These are phyloP conservation scores for Cavia porcellus DNA, from an alignment of 2,113 vertebrate species.

Conservation along the genomic window DNA sequence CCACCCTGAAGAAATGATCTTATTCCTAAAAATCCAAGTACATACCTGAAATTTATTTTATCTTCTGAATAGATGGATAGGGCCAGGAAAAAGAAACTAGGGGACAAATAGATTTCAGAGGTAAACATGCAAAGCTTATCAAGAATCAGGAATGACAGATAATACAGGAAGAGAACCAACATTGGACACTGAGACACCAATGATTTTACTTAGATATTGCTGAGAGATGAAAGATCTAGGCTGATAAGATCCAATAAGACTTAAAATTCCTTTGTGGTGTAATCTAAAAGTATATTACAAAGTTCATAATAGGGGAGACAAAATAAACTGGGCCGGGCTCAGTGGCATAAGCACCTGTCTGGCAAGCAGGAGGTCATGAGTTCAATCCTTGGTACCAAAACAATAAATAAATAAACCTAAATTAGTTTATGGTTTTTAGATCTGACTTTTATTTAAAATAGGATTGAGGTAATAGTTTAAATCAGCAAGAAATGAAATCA, in stretches of 20 bases:
- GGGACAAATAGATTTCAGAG: conserved; percentile 22
- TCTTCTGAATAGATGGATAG: conserved; percentile 1
- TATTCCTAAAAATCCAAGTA: background rate
- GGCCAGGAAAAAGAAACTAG: background rate
- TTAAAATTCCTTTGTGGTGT: background rate
- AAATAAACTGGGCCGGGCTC: background rate
- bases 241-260: background rate
- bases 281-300: conserved; percentile 11
- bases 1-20: background rate
- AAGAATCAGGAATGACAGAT: background rate
- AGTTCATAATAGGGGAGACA: background rate
- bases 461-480: conserved; percentile 60
- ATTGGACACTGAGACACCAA: background rate
- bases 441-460: conserved; percentile 62
- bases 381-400: too few species aligned
- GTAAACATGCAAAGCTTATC: background rate
- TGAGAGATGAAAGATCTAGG: background rate
- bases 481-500: conserved; percentile 56
- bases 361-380: too few species aligned
- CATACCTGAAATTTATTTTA: conserved; percentile 25
- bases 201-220: background rate
- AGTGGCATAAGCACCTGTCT: too few species aligned
- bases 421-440: conserved; percentile 42
- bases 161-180: background rate
- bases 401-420: background rate